Evolutionary conservation across 23 tunicate species (phyloP), one percentile per base, ranked within the genome.

Genomic region (Oikopleura vanhoeffeni): DNA sequence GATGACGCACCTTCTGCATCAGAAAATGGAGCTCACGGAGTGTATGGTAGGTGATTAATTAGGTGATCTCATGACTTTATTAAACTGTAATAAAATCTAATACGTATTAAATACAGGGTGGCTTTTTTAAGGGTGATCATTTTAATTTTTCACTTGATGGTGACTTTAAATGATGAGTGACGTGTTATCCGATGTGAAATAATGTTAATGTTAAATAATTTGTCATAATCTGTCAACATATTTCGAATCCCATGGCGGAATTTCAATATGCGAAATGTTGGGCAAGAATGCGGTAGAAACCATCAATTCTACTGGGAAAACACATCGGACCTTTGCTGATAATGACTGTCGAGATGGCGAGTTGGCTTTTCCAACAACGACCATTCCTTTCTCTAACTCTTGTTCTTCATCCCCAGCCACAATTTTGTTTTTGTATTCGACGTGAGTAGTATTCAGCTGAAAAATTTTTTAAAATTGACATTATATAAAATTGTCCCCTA

Each of bases 211-310:
- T n/a, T n/a, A n/a, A n/a, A n/a, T n/a, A n/a, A n/a, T n/a, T n/a
- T n/a, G n/a, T n/a, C n/a, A n/a, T n/a, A n/a, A n/a, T 49, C 64
- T 49, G 64, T 24, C 64, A 49, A 49, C 18, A 8, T 24, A 49
- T 49, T 49, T 8, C 24, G 64, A 49, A 49, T 24, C 64, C 64
- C 64, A 49, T 49, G 27, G 36, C 79, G 79, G 79, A 71, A 71
- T 71, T 33, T 28, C 32, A 38, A 71, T 32, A 38, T 13, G 35
- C 34, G 79, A 71, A 24, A 71, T 71, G 38, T 71, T 71, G 79
- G 79, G 79, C 79, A 71, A 38, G 79, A 71, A 71, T 2, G 79
- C 79, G 79, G 79, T 13, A 18, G 79, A 71, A 18, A 71, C 79
- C 79, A 71, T 71, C 38, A 71, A 71, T 30, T 71, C 79, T 33